phyloP scores from a whole-genome alignment of 2,113 vertebrate species.

The Urocynchramus pylzowi region DNA sequence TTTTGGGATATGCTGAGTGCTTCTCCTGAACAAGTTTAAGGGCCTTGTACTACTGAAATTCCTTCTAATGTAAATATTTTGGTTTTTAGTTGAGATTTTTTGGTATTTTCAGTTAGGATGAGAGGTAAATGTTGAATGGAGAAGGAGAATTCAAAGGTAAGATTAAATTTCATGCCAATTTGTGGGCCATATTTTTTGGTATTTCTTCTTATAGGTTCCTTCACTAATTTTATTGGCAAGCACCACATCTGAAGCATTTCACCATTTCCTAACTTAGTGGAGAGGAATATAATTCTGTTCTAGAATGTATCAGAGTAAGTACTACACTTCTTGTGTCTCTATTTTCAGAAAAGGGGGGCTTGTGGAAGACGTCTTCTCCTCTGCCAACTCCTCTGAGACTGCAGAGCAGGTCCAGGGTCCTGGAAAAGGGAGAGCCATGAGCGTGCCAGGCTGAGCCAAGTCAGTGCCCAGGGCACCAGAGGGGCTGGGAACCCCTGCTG shows the following conservation, averaged over 20 bases:
- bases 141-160: neutral
- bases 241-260: neutral
- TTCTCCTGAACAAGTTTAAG: neutral
- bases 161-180: neutral
- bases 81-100: neutral
- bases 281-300: neutral
- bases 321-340: neutral
- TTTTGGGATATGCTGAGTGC: neutral
- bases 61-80: neutral
- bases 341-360: neutral
- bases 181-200: neutral
- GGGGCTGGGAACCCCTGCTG: neutral
- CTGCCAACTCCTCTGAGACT: rapidly evolving
- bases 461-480: too few relatives aligned
- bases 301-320: neutral
- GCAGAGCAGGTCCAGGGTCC: neutral
- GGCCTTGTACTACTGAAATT: neutral
- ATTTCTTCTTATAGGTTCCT: neutral
- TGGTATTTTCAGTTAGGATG: neutral
- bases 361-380: neutral
- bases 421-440: neutral
- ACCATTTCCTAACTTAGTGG: neutral
- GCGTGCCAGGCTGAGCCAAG: neutral
- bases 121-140: neutral
- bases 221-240: neutral